phyloP scores from a whole-genome alignment of 2,888 invertebrate genomes.

The Platycheirus albimanus region DNA sequence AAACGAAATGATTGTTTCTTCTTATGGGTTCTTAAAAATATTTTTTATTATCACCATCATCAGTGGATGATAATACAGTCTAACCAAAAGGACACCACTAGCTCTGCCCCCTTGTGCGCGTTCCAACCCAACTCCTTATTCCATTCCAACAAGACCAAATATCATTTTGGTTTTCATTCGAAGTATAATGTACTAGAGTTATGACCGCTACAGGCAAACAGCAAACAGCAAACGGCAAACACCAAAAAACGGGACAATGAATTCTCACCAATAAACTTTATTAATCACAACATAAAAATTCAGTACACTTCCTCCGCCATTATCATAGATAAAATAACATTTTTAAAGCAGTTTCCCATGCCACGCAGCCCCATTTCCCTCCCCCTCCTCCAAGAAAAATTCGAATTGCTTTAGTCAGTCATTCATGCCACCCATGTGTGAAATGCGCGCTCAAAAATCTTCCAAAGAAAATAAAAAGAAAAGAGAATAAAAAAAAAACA shows the following conservation, averaged over 20 bases:
- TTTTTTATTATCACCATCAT: too few species aligned
- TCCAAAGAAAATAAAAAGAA: slow-evolving; percentile 1
- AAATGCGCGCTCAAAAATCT: slow-evolving; percentile 59
- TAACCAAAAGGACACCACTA: too few species aligned
- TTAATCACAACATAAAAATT: slow-evolving; percentile 71
- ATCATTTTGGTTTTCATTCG: background rate
- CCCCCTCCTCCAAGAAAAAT: background rate
- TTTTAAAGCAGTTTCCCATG: slow-evolving; percentile 57
- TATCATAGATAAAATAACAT: slow-evolving; percentile 71
- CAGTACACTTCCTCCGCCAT: slow-evolving; percentile 63
- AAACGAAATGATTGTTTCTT: too few species aligned
- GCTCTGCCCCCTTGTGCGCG: too few species aligned
- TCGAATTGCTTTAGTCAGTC: slow-evolving; percentile 31
- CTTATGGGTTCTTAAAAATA: too few species aligned
- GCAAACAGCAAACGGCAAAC: too few species aligned
- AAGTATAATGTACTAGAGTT: background rate
- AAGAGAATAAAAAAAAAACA: background rate
- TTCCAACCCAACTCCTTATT: too few species aligned
- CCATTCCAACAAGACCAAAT: too few species aligned
- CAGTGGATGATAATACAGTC: too few species aligned
- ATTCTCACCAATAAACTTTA: slow-evolving; percentile 64
- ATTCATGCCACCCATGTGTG: slow-evolving; percentile 65
- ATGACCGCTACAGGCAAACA: slow-evolving; percentile 25
- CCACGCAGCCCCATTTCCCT: background rate
- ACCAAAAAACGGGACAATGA: slow-evolving; percentile 37